phyloP scores from a whole-genome alignment of 2,888 invertebrate species.

The Caenorhabditis sp. region DNA sequence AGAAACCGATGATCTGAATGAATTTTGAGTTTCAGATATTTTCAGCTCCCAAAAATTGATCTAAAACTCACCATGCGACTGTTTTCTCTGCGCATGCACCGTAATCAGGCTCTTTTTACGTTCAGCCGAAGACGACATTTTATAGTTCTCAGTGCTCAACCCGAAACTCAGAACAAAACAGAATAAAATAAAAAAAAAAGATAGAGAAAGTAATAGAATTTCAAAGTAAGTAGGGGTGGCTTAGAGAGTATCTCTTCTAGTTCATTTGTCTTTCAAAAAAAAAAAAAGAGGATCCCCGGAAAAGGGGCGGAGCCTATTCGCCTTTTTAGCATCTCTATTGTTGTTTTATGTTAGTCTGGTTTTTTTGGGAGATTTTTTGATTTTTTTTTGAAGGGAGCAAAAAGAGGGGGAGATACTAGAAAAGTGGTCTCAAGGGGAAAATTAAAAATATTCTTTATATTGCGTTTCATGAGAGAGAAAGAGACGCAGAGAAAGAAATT shows the following conservation, averaged over 20 bases:
- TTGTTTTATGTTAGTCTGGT: too few relatives aligned
- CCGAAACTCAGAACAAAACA: not conserved
- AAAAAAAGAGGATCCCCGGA: not conserved
- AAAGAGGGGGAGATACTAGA: not conserved
- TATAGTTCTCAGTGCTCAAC: not conserved
- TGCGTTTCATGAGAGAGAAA: too few relatives aligned
- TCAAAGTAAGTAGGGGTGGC: not conserved
- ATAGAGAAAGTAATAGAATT: constrained; percentile 7
- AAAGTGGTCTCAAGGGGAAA: not conserved
- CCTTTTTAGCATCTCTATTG: too few relatives aligned
- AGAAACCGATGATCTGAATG: too few relatives aligned
- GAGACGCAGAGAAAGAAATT: too few relatives aligned
- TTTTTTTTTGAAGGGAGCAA: too few relatives aligned
- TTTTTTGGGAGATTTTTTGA: too few relatives aligned
- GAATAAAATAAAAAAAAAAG: not conserved
- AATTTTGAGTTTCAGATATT: too few relatives aligned
- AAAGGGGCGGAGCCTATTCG: not conserved
- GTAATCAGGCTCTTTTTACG: constrained; percentile 50
- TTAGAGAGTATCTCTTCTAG: not conserved
- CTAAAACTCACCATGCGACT: constrained; percentile 47
- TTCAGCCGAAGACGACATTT: constrained; percentile 20
- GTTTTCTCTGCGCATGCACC: constrained; percentile 44
- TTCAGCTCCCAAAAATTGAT: too few relatives aligned
- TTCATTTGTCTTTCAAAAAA: not conserved
- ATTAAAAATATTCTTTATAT: not conserved